Evolutionary conservation across 2,113 vertebrate species (phyloP).

Genomic region (Mobula hypostoma): DNA sequence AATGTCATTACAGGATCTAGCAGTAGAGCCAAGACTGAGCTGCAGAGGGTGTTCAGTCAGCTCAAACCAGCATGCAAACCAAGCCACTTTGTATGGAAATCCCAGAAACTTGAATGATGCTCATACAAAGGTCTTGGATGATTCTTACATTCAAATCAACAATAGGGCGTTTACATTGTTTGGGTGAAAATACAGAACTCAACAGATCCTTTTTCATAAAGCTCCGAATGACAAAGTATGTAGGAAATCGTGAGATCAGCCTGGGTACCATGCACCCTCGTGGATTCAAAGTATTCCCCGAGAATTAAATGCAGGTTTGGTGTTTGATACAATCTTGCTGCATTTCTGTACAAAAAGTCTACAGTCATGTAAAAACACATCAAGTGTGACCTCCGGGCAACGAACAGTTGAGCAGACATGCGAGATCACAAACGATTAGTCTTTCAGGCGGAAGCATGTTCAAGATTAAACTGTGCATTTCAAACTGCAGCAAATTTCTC

Average conservation of each 20-base stretch:
- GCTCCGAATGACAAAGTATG: neutral
- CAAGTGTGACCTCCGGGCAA: conserved; percentile 10
- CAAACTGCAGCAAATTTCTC: neutral
- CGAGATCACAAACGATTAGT: neutral
- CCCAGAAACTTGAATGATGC: neutral
- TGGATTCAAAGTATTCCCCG: neutral
- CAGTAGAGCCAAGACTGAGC: neutral
- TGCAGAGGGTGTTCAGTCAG: neutral
- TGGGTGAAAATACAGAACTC: neutral
- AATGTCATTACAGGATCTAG: neutral
- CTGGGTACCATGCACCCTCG: neutral
- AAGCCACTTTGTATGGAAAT: neutral
- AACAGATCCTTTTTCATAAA: neutral
- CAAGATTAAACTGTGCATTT: neutral
- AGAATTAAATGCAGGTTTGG: neutral
- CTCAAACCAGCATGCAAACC: neutral
- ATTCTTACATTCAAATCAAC: neutral
- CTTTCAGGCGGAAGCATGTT: neutral
- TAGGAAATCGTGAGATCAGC: neutral
- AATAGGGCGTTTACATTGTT: neutral
- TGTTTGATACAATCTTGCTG: neutral
- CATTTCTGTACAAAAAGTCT: neutral
- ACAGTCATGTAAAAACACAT: conserved; percentile 8
- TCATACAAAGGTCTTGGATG: neutral
- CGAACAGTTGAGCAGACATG: neutral